Conservation (phyloP, 2,888 invertebrate species). For the Parnassius mnemosyne region DNA sequence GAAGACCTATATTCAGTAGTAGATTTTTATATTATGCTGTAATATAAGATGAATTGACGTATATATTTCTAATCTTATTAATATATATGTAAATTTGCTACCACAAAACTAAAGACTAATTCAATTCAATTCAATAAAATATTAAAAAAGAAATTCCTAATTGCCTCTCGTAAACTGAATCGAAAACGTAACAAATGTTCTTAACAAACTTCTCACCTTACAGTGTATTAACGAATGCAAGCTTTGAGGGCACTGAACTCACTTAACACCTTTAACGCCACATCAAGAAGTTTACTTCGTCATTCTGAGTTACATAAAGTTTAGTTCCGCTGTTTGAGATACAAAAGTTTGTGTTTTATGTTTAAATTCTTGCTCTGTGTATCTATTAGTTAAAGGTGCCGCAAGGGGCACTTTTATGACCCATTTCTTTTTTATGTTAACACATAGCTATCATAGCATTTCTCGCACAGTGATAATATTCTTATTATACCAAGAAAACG, state of each 20-base stretch:
- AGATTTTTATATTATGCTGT: no score
- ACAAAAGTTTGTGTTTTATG: constrained; percentile 14
- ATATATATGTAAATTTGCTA: no score
- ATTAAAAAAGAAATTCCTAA: no score
- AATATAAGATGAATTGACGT: no score
- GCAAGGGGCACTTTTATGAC: constrained; percentile 11
- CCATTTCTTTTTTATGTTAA: constrained; percentile 1
- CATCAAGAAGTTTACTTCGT: constrained; percentile 18
- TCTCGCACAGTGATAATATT: no score
- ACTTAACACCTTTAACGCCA: constrained; percentile 19
- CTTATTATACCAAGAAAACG: no score
- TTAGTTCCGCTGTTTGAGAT: constrained; percentile 21
- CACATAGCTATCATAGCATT: background rate
- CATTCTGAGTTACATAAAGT: constrained; percentile 23
- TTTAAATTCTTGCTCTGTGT: constrained; percentile 6
- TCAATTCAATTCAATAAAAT: no score
- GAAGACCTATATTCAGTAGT: no score
- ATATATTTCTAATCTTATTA: no score
- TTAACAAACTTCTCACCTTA: constrained; percentile 20
- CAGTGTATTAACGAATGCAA: constrained; percentile 9
- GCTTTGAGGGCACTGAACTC: constrained; percentile 17
- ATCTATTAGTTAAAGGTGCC: constrained; percentile 16
- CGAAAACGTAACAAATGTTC: constrained; percentile 14
- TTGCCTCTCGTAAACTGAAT: background rate
- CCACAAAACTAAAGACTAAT: no score